Evolutionary conservation across 2,888 invertebrate species (phyloP).

Genomic region (Epistrophella euchroma): DNA sequence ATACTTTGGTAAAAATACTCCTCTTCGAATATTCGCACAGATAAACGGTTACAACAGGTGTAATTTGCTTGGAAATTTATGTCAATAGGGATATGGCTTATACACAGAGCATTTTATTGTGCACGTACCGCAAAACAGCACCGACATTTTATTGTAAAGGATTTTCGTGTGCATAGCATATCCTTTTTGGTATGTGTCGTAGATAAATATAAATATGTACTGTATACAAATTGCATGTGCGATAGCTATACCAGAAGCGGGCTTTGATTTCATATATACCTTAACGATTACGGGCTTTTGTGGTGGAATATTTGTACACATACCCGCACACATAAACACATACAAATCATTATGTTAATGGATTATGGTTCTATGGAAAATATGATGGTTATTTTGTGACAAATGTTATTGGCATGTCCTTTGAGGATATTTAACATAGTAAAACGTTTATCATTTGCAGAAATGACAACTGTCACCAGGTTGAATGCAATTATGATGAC

Average conservation of each 20-base stretch:
- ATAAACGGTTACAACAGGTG: conserved; percentile 59
- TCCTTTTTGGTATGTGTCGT: conserved; percentile 17
- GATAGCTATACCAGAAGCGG: background rate
- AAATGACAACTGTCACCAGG: conserved; percentile 27
- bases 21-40: too few species aligned
- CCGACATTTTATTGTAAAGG: conserved; percentile 50
- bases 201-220: background rate
- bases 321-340: background rate
- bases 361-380: conserved; percentile 9
- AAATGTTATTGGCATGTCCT: conserved; percentile 21
- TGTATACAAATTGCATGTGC: conserved; percentile 3
- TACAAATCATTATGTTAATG: background rate
- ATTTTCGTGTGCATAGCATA: conserved; percentile 52
- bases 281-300: background rate
- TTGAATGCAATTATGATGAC: conserved; percentile 29
- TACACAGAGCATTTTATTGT: conserved; percentile 59
- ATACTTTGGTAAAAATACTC: background rate
- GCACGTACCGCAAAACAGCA: conserved; percentile 53
- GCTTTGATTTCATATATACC: conserved; percentile 35
- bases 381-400: conserved; percentile 49
- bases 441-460: conserved; percentile 25
- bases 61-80: conserved; percentile 59
- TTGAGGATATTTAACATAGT: conserved; percentile 25
- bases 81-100: conserved; percentile 55
- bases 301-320: background rate